A percentile compares a stretch with the other conserved stretches of the same genome.
These are phyloP conservation scores for Calyptomena viridis DNA, from an alignment of 2,113 vertebrate genomes.

Conservation along the genomic window DNA sequence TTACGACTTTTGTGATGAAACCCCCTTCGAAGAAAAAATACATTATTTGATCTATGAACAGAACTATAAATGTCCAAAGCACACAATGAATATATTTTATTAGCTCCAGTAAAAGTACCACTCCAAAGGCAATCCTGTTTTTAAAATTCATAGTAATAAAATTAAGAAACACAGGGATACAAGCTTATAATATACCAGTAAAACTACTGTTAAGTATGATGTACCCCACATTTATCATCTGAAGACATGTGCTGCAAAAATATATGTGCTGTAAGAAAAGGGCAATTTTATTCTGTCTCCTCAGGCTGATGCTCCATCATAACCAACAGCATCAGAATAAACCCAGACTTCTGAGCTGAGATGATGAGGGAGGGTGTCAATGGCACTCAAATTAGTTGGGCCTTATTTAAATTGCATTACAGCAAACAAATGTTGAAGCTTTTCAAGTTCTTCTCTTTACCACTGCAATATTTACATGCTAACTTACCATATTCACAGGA, in stretches of 20 bases:
- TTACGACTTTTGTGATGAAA: neutral
- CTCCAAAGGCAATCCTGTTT: neutral
- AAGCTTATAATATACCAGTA: neutral
- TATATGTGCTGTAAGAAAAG: neutral
- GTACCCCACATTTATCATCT: neutral
- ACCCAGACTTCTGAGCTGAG: neutral
- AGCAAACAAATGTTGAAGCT: neutral
- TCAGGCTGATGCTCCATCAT: neutral
- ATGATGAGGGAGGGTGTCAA: neutral
- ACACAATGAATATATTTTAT: neutral
- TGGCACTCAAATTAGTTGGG: neutral
- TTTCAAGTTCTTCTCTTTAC: neutral
- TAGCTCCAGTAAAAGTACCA: neutral
- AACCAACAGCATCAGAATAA: neutral
- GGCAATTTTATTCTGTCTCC: neutral
- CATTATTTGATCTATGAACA: neutral
- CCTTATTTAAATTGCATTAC: neutral
- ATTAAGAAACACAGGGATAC: neutral
- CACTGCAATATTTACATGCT: neutral
- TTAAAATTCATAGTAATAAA: neutral
- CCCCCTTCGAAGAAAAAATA: neutral
- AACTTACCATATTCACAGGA: conserved; percentile 93
- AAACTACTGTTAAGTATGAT: neutral
- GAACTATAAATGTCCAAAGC: neutral
- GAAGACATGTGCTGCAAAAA: neutral